Conservation (phyloP, 2,888 invertebrate genomes). For the Melinopterus prodromus region DNA sequence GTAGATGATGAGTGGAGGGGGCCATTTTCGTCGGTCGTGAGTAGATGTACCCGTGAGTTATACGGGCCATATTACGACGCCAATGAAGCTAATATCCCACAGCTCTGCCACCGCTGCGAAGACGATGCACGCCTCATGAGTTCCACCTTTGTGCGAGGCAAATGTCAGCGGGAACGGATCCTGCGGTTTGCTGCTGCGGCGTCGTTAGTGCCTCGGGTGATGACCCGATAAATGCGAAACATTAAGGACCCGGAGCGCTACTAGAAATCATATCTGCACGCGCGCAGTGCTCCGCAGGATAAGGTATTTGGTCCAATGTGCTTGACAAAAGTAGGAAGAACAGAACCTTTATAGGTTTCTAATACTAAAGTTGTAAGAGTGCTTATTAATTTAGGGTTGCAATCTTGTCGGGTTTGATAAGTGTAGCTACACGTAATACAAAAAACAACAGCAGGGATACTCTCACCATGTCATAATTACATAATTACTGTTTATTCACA, state of each 20-base stretch:
- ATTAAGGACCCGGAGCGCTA: conserved; percentile 17
- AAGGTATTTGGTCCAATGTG: too few relatives aligned
- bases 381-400: too few relatives aligned
- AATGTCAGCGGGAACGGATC: conserved; percentile 49
- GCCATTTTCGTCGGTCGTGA: neutral
- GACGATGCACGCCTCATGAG: conserved; percentile 47
- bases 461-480: too few relatives aligned
- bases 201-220: conserved; percentile 50
- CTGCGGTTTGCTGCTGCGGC: conserved; percentile 48
- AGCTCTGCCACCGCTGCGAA: conserved; percentile 13
- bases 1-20: neutral
- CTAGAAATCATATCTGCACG: neutral
- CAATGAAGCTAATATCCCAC: conserved; percentile 47
- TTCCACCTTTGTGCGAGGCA: conserved; percentile 46
- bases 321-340: too few relatives aligned
- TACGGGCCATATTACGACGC: conserved; percentile 34
- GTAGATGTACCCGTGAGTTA: conserved; percentile 27
- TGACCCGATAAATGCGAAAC: conserved; percentile 52
- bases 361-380: too few relatives aligned
- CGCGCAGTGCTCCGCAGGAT: neutral
- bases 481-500: too few relatives aligned
- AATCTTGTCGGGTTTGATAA: too few relatives aligned
- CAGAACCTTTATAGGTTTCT: too few relatives aligned
- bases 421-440: too few relatives aligned
- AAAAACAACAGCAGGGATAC: too few relatives aligned